Evolutionary conservation across 1,140 invertebrate genomes (phyloP).

Genomic region (Lasioglossum albipes): DNA sequence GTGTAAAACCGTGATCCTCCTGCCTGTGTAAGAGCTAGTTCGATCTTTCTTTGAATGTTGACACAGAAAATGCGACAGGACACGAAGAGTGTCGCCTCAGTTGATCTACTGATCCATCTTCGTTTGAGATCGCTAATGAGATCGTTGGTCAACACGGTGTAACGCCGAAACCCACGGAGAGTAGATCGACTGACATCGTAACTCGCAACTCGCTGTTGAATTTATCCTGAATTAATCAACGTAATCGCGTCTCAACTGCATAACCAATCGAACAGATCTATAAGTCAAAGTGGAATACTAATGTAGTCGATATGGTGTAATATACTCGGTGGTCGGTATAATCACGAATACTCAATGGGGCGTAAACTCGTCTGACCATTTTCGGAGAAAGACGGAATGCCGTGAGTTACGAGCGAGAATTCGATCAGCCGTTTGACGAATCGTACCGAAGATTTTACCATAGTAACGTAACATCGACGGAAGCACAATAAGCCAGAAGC

Average conservation of each 20-base stretch:
- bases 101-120: constrained; percentile 10
- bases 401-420: background rate
- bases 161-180: background rate
- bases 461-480: constrained; percentile 15
- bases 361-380: constrained; percentile 51
- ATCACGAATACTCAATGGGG: constrained; percentile 58
- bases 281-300: constrained; percentile 43
- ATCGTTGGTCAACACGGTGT: background rate
- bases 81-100: background rate
- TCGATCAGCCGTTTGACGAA: constrained; percentile 32
- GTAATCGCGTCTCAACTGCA: constrained; percentile 45
- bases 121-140: no score
- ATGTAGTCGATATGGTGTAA: constrained; percentile 62
- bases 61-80: background rate
- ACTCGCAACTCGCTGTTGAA: constrained; percentile 41
- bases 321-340: constrained; percentile 66
- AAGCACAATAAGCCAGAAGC: constrained; percentile 8
- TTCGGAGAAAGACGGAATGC: constrained; percentile 32
- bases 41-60: constrained; percentile 4
- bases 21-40: background rate
- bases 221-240: constrained; percentile 42
- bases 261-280: constrained; percentile 44
- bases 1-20: background rate
- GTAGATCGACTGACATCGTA: constrained; percentile 27
- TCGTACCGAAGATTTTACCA: constrained; percentile 25